phyloP scores from a whole-genome alignment of 2,888 invertebrate species.

The Zeuzera pyrina region DNA sequence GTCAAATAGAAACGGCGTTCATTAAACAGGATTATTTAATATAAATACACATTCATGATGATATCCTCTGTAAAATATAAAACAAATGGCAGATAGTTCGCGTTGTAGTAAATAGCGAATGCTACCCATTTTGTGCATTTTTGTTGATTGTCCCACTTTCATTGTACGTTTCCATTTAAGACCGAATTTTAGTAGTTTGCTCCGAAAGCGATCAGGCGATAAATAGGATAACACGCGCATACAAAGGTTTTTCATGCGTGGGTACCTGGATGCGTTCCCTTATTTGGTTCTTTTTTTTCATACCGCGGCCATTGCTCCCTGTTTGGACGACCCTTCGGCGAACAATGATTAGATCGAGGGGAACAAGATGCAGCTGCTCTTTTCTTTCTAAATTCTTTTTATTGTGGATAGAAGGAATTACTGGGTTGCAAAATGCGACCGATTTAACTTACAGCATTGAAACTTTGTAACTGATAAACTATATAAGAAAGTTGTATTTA shows the following conservation, averaged over 20 bases:
- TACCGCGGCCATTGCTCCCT: conserved; percentile 53
- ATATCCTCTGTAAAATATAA: too few species aligned
- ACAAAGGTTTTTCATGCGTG: conserved; percentile 26
- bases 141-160: too few species aligned
- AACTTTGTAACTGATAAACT: conserved; percentile 1
- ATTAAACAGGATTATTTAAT: too few species aligned
- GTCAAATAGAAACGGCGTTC: too few species aligned
- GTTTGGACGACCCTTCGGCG: conserved; percentile 60
- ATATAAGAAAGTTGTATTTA: conserved; percentile 32
- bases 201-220: conserved; percentile 16
- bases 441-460: conserved; percentile 15
- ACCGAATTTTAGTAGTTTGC: conserved; percentile 5
- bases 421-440: conserved; percentile 38
- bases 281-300: conserved; percentile 41
- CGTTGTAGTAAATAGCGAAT: too few species aligned
- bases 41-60: too few species aligned
- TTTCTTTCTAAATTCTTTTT: conserved; percentile 47
- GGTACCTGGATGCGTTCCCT: conserved; percentile 56
- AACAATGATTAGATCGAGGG: conserved; percentile 63
- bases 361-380: conserved; percentile 65
- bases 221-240: conserved; percentile 14
- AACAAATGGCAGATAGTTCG: too few species aligned
- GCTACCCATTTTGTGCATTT: too few species aligned
- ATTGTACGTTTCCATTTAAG: too few species aligned
- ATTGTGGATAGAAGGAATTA: conserved; percentile 32